These are phyloP conservation scores for Gymnobelideus leadbeateri DNA, from an alignment of 2,113 vertebrate genomes.

Conservation along the genomic window DNA sequence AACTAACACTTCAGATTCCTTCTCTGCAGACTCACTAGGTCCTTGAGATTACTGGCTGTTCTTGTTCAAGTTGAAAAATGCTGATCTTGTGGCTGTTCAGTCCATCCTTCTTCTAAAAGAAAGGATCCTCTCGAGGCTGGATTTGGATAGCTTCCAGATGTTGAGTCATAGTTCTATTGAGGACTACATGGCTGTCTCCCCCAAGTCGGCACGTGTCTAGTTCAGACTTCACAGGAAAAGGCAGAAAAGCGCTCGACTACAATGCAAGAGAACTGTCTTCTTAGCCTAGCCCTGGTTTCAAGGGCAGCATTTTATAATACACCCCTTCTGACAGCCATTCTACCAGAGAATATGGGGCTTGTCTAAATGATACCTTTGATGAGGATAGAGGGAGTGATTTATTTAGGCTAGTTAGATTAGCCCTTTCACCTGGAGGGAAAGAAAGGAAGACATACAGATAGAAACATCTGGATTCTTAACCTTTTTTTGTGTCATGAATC, in stretches of 20 bases:
- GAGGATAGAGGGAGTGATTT: neutral
- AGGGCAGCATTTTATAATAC: fast-evolving
- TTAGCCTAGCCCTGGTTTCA: neutral
- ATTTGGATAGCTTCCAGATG: constrained; percentile 46
- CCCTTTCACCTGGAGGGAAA: neutral
- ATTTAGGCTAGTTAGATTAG: neutral
- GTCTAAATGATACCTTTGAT: neutral
- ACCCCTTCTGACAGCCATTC: neutral
- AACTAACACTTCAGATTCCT: constrained; percentile 23
- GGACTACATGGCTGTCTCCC: neutral
- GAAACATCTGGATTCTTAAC: neutral
- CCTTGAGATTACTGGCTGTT: neutral
- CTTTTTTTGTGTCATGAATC: neutral
- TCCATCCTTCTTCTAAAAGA: neutral
- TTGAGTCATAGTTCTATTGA: constrained; percentile 18
- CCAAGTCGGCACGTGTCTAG: constrained; percentile 29
- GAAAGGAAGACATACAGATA: neutral
- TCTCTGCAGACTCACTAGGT: neutral
- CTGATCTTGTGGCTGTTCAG: neutral
- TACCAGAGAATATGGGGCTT: too few relatives aligned
- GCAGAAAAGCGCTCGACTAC: fast-evolving
- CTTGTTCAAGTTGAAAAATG: neutral
- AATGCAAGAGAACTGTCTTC: fast-evolving
- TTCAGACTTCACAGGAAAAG: constrained; percentile 47
- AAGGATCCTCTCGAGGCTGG: neutral